Conservation (phyloP, 1,140 invertebrate genomes). For the Drosophila pseudoananassae region DNA sequence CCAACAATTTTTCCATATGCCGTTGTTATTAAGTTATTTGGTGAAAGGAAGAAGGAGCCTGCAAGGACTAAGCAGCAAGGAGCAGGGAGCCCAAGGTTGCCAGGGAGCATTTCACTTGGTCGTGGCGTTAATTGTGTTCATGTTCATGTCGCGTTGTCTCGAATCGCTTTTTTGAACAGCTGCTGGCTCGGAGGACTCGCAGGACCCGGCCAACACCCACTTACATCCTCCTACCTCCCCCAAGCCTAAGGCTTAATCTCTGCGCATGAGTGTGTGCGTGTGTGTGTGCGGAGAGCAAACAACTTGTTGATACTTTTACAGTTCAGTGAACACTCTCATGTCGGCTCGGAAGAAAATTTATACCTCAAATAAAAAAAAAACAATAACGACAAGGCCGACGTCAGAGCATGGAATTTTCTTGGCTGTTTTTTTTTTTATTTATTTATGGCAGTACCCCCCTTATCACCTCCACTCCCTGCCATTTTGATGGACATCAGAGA, state of each 20-base stretch:
- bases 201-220: constrained; percentile 29
- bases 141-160: constrained; percentile 38
- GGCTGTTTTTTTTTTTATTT: constrained; percentile 54
- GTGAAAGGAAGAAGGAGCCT: constrained; percentile 8
- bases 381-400: constrained; percentile 46
- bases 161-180: constrained; percentile 57
- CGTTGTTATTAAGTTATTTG: constrained; percentile 75
- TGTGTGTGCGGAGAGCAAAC: constrained; percentile 65
- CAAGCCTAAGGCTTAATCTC: constrained; percentile 13
- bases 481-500: constrained; percentile 34
- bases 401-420: constrained; percentile 66
- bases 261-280: constrained; percentile 45
- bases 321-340: constrained; percentile 75
- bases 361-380: constrained; percentile 2
- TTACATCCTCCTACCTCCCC: constrained; percentile 3
- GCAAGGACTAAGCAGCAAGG: constrained; percentile 5
- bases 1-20: constrained; percentile 74
- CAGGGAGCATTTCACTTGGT: constrained; percentile 39
- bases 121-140: constrained; percentile 71
- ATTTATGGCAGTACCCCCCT: constrained; percentile 42
- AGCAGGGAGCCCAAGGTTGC: constrained; percentile 37
- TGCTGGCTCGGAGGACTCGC: constrained; percentile 34
- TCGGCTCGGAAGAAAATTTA: constrained; percentile 17
- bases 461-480: not conserved
- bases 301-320: constrained; percentile 82